These are phyloP conservation scores for Cryptus armator DNA, from an alignment of 2,888 invertebrate species.

Conservation along the genomic window DNA sequence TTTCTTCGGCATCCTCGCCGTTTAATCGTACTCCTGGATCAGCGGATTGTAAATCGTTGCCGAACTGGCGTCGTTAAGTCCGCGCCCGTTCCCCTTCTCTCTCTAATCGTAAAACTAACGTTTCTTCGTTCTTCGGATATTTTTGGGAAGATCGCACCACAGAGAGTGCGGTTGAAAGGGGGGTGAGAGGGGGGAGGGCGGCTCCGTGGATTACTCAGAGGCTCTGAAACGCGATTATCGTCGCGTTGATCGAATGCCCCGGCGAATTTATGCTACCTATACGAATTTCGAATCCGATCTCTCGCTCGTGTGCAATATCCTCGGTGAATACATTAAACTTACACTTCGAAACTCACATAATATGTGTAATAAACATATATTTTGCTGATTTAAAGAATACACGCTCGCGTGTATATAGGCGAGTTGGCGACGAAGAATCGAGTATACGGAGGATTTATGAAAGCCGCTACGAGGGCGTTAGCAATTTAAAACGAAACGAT, in stretches of 20 bases:
- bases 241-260: conserved; percentile 29
- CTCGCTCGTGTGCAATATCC: background rate
- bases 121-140: conserved; percentile 41
- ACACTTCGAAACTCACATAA: background rate
- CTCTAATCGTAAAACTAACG: conserved; percentile 76
- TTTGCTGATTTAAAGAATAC: too few species aligned
- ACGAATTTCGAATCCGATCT: conserved; percentile 25
- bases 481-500: conserved; percentile 62
- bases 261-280: conserved; percentile 33
- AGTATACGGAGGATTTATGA: conserved; percentile 56
- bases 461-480: conserved; percentile 63
- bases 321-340: conserved; percentile 7
- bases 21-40: conserved; percentile 72
- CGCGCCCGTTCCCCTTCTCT: conserved; percentile 36
- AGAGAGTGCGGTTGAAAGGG: conserved; percentile 12
- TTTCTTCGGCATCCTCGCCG: conserved; percentile 22
- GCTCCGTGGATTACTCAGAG: conserved; percentile 13
- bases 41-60: conserved; percentile 76
- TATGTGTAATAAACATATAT: background rate
- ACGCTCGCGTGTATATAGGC: background rate
- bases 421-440: conserved; percentile 34
- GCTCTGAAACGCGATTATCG: conserved; percentile 33
- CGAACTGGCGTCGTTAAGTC: conserved; percentile 71
- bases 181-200: background rate
- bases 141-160: conserved; percentile 18